Evolutionary conservation across 2,113 vertebrate species (phyloP).

Genomic region (Notarius quadriscutis): DNA sequence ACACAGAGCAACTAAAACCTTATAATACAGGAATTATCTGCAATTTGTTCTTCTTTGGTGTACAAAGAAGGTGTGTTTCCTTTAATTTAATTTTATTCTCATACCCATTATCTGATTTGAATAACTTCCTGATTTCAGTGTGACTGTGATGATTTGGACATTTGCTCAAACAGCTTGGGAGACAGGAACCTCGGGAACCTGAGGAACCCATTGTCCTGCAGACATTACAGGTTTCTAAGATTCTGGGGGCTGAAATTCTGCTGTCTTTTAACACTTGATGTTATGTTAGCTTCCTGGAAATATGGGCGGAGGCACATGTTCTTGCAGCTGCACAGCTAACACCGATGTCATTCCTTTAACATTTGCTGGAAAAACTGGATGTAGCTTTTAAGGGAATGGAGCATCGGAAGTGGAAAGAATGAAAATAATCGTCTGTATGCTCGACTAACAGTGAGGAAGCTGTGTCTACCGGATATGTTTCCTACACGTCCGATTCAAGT

Average conservation of each 20-base stretch:
- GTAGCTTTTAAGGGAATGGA: constrained; percentile 5
- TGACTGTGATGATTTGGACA: background rate
- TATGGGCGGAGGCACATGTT: background rate
- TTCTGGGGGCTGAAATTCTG: background rate
- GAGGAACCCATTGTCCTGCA: background rate
- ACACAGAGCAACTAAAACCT: background rate
- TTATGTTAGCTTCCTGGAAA: background rate
- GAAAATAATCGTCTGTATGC: background rate
- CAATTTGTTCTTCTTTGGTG: background rate
- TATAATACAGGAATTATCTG: background rate
- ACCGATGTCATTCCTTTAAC: background rate
- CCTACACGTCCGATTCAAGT: background rate
- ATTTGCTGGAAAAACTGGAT: constrained; percentile 1
- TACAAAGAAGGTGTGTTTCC: background rate
- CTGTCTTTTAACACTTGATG: background rate
- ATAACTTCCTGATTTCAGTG: background rate
- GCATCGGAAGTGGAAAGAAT: constrained; percentile 17
- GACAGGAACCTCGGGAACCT: background rate
- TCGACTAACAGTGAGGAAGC: background rate
- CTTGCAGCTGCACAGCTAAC: background rate
- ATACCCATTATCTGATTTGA: background rate
- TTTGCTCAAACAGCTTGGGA: background rate
- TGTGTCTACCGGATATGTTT: constrained; percentile 11
- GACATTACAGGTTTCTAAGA: background rate
- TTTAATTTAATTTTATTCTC: background rate